Evolutionary conservation across 2,888 invertebrate genomes (phyloP), one percentile per base, ranked within the genome.

Genomic region (Drosophila merina): DNA sequence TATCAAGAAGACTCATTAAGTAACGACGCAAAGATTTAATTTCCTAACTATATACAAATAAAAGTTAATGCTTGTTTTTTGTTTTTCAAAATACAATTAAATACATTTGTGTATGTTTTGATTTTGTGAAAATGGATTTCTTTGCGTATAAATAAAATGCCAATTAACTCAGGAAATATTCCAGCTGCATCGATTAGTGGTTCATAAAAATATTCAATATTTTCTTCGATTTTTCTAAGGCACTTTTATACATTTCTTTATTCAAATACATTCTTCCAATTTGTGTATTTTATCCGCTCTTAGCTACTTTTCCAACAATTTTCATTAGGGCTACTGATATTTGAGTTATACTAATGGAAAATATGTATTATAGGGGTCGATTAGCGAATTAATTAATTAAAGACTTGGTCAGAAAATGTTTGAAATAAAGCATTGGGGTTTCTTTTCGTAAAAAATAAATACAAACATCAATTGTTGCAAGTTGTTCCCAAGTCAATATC

Each of bases 401-500:
- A 64, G 48, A 45, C 51, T 51, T 28, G 25, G 66, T 54, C 49
- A 42, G 44, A 25, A 10, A 50, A 66, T 14, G 8, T 31, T 62
- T 20, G 38, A 52, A 77, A 79, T 67, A 66, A 74, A 42, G 20
- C 40, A 20, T 42, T n/a, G 36, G 36, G 36, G 36, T n/a, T 36
- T 48, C 30, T 12, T 48, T 47, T 12, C 30, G 9, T 36, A n/a
- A n/a, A 49, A 14, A 78, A 20, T 20, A 20, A 74, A 76, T 77
- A 82, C 62, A 81, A 71, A 82, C 77, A 82, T 66, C 74, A 76
- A 76, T 63, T 70, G 64, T 63, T 79, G 67, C 66, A 75, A 71
- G 66, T 82, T 82, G 81, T 86, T 86, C 87, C 87, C 81, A 81
- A 86, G 75, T 80, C 78, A 77, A 58, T 64, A 52, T 68, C 55